Evolutionary conservation across 2,113 vertebrate species (phyloP), one percentile per base, ranked within the genome.

Genomic region (Nestor notabilis): DNA sequence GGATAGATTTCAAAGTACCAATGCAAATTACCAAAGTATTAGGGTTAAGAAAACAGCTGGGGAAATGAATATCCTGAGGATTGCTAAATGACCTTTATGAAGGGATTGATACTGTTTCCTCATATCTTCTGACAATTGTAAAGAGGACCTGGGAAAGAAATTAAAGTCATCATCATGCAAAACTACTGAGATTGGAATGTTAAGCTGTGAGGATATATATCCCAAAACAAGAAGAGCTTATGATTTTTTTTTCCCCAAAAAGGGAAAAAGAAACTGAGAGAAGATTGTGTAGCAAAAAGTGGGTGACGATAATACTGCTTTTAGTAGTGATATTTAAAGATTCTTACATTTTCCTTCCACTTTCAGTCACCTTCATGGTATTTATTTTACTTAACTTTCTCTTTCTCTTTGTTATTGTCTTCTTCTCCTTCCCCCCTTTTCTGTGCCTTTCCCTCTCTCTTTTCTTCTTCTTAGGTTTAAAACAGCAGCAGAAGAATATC

Each of bases 331-430:
- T 63, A 4, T 65, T 90, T 87, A 50, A 35, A 68, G 14, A 70
- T 43, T 83, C 33, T 13, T 1, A 0, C 84, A 27, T 84, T 92
- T 95, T 92, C 72, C 72, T 89, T 81, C 61, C 79, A 21, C 35
- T 79, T 92, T 93, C 60, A 79, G 35, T 41, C 83, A 69, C 39
- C 49, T 87, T 85, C 46, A 75, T 64, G 31, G 19, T 92, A 95
- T 89, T 86, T 93, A 87, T 82, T 87, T 96, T 46, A 79, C 33
- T 92, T 95, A 93, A 92, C 75, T 89, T 93, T 93, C 87, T 95
- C 78, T 96, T 95, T 95, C 94, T 97, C 92, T 96, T 82, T 97
- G 83, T 96, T 83, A 94, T 91, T 89, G 78, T 95, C 91, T 37
- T 90, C 50, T 83, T 87, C 14, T 93, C 80, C 90, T 96, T 74